Conservation (phyloP, 23 tunicate genomes). For the Styela plicata region DNA sequence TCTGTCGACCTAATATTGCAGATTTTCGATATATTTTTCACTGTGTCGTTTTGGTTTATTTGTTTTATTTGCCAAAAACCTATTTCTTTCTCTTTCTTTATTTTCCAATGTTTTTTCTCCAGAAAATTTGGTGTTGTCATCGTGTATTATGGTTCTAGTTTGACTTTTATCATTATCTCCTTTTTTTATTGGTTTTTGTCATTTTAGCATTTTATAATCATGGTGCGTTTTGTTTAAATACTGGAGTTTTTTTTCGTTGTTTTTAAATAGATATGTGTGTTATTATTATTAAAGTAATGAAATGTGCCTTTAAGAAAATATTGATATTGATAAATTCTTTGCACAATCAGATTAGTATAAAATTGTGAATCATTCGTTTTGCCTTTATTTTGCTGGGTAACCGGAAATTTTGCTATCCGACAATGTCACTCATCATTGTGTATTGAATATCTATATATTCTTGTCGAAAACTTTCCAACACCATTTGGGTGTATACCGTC, state of each 20-base stretch:
- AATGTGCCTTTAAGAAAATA: not conserved
- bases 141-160: not conserved
- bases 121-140: not conserved
- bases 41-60: slow-evolving; percentile 10
- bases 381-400: too few relatives aligned
- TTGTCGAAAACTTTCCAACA: too few relatives aligned
- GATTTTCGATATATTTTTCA: slow-evolving; percentile 11
- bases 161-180: not conserved
- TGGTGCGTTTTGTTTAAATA: not conserved
- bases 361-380: too few relatives aligned
- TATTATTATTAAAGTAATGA: too few relatives aligned
- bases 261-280: not conserved
- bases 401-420: too few relatives aligned
- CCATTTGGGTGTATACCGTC: too few relatives aligned
- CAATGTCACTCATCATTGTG: too few relatives aligned
- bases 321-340: too few relatives aligned
- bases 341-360: too few relatives aligned
- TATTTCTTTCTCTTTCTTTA: not conserved
- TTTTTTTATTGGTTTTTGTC: slow-evolving; percentile 7
- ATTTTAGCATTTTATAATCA: not conserved
- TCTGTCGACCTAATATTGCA: slow-evolving; percentile 7
- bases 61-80: not conserved
- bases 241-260: not conserved
- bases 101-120: slow-evolving; percentile 4
- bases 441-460: too few relatives aligned